phyloP scores from a whole-genome alignment of 2,888 invertebrate genomes.

The Colostygia pectinataria region DNA sequence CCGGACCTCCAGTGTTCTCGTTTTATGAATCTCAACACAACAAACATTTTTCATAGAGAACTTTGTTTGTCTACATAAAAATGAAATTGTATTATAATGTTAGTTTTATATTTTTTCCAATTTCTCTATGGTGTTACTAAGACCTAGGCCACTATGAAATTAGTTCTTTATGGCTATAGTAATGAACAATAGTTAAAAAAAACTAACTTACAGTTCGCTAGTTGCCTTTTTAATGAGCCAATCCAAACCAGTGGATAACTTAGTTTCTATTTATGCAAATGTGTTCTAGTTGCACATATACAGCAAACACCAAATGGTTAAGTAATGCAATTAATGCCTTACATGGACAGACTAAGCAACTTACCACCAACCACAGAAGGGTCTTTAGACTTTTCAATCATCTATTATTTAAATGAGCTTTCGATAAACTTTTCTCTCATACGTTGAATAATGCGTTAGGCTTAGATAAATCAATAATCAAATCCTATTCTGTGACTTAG shows the following conservation, averaged over 20 bases:
- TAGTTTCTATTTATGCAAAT: constrained; percentile 36
- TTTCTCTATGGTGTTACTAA: no score
- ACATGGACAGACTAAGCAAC: constrained; percentile 11
- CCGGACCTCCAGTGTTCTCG: no score
- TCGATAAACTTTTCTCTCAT: constrained; percentile 11
- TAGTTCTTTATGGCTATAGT: no score
- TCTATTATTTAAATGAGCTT: constrained; percentile 13
- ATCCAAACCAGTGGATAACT: constrained; percentile 19
- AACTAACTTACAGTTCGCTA: background rate
- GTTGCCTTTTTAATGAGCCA: constrained; percentile 14
- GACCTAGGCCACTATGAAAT: no score
- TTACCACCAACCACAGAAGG: constrained; percentile 3
- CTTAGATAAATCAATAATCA: background rate
- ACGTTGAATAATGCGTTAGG: background rate
- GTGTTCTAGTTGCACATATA: constrained; percentile 29
- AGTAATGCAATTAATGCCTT: constrained; percentile 18
- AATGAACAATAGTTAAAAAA: no score
- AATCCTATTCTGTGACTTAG: no score
- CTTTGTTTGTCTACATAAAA: no score
- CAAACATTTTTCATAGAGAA: no score
- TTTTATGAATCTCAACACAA: no score
- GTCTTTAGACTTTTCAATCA: constrained; percentile 9
- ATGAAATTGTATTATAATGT: no score
- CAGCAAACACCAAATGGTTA: constrained; percentile 14
- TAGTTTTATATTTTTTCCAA: no score